These are phyloP conservation scores for Globodera rostochiensis DNA, from an alignment of 1,140 invertebrate species.

Conservation along the genomic window DNA sequence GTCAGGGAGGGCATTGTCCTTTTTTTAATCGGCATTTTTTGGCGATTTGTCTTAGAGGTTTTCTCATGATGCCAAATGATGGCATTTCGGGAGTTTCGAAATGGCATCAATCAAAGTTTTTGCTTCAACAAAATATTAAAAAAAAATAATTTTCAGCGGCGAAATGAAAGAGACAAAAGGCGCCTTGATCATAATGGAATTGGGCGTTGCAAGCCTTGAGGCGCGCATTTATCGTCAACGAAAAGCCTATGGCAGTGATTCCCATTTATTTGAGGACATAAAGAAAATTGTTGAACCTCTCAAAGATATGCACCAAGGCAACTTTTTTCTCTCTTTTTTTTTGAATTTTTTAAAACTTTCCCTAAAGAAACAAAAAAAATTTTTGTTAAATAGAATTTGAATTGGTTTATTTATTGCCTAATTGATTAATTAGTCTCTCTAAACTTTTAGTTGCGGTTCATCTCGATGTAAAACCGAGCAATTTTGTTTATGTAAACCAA, in stretches of 20 bases:
- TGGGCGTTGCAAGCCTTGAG: neutral
- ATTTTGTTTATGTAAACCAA: neutral
- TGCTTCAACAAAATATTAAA: too few species aligned
- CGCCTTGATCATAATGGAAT: neutral
- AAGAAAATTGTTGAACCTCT: neutral
- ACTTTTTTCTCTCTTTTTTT: neutral
- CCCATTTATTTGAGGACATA: neutral
- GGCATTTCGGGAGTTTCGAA: too few species aligned
- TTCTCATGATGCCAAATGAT: too few species aligned
- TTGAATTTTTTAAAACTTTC: too few species aligned
- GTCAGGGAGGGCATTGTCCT: too few species aligned
- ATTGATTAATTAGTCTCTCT: neutral
- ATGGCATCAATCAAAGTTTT: too few species aligned
- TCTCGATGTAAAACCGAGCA: neutral
- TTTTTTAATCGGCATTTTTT: too few species aligned
- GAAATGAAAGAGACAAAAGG: neutral
- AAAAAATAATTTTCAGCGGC: neutral
- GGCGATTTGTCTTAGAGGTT: too few species aligned
- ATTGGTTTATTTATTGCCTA: too few species aligned
- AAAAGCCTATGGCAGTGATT: neutral
- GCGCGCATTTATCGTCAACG: neutral
- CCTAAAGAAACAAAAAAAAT: too few species aligned
- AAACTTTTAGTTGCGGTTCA: neutral
- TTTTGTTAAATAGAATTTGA: too few species aligned
- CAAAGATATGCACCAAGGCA: neutral